Percentiles rank a stretch among this genome's conserved stretches.
Evolutionary conservation across 2,797 vertebrate genomes (phyloP).

Genomic region (Scyliorhinus canicula): DNA sequence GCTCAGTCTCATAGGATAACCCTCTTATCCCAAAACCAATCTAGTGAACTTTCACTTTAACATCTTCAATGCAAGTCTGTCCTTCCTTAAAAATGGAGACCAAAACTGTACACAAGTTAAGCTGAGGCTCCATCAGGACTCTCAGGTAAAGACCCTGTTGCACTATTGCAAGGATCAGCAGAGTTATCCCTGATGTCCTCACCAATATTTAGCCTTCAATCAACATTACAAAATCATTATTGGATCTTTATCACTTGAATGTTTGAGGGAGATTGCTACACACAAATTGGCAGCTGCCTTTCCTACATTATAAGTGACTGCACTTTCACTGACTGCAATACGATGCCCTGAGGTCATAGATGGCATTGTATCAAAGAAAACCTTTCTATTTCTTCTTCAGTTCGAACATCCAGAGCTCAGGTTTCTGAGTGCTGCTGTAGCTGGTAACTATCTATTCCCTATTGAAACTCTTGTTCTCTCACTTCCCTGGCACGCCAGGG

Average conservation of each 20-base stretch:
- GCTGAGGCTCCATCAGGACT: too few relatives aligned
- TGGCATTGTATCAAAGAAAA: background rate
- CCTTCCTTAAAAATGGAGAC: too few relatives aligned
- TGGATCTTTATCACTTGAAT: background rate
- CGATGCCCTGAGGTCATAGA: background rate
- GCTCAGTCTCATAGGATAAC: too few relatives aligned
- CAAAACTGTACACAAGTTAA: too few relatives aligned
- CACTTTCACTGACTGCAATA: background rate
- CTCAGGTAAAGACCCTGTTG: too few relatives aligned
- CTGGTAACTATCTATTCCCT: background rate
- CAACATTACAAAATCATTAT: background rate
- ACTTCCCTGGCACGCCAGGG: background rate
- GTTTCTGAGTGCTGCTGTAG: too few relatives aligned
- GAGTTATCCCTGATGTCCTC: background rate
- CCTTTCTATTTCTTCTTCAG: background rate
- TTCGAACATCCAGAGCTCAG: background rate
- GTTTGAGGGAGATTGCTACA: too few relatives aligned
- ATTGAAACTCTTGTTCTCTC: background rate
- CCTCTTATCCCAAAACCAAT: too few relatives aligned
- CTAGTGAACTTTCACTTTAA: too few relatives aligned
- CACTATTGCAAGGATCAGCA: too few relatives aligned
- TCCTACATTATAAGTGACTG: background rate
- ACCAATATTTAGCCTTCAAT: background rate
- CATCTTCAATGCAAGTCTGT: too few relatives aligned
- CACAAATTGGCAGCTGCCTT: too few relatives aligned